Evolutionary conservation across 2,797 vertebrate species (phyloP), one percentile per base, ranked within the genome.

Genomic region (Lepidocolaptes lacrymiger): DNA sequence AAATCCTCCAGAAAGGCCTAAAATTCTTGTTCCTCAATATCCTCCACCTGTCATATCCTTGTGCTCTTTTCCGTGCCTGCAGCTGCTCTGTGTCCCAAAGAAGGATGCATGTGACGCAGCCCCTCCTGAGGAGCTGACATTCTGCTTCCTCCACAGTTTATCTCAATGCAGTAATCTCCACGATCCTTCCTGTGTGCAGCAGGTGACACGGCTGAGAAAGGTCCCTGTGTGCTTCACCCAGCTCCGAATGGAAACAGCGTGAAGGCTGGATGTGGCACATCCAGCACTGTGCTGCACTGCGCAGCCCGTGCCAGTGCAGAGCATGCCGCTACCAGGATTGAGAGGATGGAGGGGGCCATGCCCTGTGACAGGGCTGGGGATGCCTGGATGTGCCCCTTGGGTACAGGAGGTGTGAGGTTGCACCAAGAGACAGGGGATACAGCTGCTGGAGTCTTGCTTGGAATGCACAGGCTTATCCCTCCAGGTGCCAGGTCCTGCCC

Each of bases 111-210:
- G 28, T 43, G 58, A 28, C 1, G 2, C 56, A 55, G 58, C 18
- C 61, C 26, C 68, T 83, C 43, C 69, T 7, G 62, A 66, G 83
- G 44, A 37, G 66, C 62, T 88, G 89, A 92, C 93, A 36, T 88
- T 64, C 82, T 89, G 51, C 87, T 96, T 89, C 79, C 92, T 94
- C 82, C 1, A 13, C 69, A 34, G 39, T 68, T 93, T 92, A 88
- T 94, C 91, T 95, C 3, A 3, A 14, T 62, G 67, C 48, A 27
- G 76, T 12, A 14, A 84, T 92, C 92, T 91, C 64, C 2, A 1
- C 0, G 1, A 72, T 77, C 2, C 37, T 92, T 88, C 88, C 72
- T 74, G 61, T 3, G 4, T 72, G 75, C 68, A 21, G 91, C 2
- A 2, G 41, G 28, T 94, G 92, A 84, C 79, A 8, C 8, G 0